Conservation (phyloP, 2,113 vertebrate species). For the Malurus alboscapulatus region DNA sequence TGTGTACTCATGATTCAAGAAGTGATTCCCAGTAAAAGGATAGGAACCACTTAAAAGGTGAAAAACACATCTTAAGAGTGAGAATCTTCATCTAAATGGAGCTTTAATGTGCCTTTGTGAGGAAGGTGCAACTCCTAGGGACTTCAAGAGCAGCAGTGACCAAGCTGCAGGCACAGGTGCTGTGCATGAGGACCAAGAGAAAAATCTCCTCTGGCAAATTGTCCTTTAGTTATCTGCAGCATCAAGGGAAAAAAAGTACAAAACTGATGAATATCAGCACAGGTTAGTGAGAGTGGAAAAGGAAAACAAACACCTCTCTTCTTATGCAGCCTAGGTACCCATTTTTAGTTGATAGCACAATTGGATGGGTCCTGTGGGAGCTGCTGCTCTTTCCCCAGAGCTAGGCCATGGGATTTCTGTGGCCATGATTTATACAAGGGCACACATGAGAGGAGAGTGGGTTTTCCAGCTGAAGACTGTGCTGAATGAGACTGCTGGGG, state of each 20-base stretch:
- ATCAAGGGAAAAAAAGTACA: neutral
- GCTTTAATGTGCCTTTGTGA: neutral
- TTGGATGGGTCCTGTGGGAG: neutral
- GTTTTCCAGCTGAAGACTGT: neutral
- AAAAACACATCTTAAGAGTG: neutral
- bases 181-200: neutral
- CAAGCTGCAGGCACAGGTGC: neutral
- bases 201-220: neutral
- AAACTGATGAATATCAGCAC: neutral
- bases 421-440: rapidly evolving
- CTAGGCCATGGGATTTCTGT: neutral
- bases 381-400: neutral
- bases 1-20: rapidly evolving
- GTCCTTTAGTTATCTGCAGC: neutral
- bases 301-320: neutral
- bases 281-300: neutral
- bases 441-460: rapidly evolving
- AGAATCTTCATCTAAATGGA: neutral
- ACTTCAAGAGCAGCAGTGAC: neutral
- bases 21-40: neutral
- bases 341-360: neutral
- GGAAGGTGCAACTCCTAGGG: neutral
- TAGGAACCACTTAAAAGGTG: neutral
- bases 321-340: rapidly evolving
- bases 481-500: neutral